A percentile compares a stretch with the other conserved stretches of the same genome.
phyloP scores from a whole-genome alignment of 1,140 invertebrate genomes.

The Papilio xuthus region DNA sequence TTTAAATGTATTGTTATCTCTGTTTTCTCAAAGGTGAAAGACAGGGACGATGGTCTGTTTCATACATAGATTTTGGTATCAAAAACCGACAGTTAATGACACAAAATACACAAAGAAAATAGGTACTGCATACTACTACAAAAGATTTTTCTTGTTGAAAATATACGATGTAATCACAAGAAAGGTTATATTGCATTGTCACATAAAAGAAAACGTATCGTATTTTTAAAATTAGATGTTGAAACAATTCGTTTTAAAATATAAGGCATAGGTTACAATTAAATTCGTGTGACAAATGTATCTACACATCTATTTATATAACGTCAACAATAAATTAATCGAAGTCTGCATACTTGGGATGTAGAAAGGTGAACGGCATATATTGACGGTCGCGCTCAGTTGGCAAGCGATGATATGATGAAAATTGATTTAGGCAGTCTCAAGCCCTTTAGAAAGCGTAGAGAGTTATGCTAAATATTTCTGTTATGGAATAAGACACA shows the following conservation, averaged over 20 bases:
- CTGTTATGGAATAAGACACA: too few relatives aligned
- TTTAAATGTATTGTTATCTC: too few relatives aligned
- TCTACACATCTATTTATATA: conserved; percentile 32
- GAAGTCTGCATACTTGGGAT: not conserved
- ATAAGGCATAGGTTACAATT: not conserved
- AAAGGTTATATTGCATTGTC: not conserved
- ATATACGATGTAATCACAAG: too few relatives aligned
- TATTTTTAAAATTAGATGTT: not conserved
- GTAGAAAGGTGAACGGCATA: conserved; percentile 36
- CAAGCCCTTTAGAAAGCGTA: not conserved
- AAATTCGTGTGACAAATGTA: conserved; percentile 6
- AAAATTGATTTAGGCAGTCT: not conserved
- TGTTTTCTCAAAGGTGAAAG: too few relatives aligned
- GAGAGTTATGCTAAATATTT: too few relatives aligned
- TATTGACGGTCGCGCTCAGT: conserved; percentile 4
- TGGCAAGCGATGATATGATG: conserved; percentile 12
- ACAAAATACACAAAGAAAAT: too few relatives aligned
- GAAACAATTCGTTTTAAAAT: not conserved
- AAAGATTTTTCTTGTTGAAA: too few relatives aligned
- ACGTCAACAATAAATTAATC: conserved; percentile 19
- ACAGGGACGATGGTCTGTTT: too few relatives aligned
- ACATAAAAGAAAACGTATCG: too few relatives aligned
- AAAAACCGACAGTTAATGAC: too few relatives aligned
- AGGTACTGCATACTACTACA: too few relatives aligned
- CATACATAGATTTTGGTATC: too few relatives aligned